Percentiles rank a stretch among this genome's conserved stretches.
These are phyloP conservation scores for Gallinago media DNA, from an alignment of 2,113 vertebrate genomes.

Conservation along the genomic window DNA sequence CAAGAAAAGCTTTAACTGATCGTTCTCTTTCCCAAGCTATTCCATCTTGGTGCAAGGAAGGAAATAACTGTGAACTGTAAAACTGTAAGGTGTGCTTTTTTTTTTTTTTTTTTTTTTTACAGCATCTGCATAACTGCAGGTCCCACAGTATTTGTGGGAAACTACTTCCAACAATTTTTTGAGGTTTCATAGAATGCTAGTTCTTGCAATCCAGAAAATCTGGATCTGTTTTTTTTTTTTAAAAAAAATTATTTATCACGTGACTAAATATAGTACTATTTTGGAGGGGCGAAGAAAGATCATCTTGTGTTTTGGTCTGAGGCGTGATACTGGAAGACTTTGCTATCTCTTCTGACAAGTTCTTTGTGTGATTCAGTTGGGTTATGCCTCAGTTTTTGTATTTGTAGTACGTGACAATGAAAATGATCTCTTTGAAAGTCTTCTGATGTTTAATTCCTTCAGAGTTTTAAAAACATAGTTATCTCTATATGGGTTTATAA, in stretches of 20 bases:
- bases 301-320: not conserved
- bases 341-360: not conserved
- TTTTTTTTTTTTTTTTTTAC: not conserved
- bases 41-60: not conserved
- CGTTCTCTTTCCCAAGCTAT: not conserved
- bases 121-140: not conserved
- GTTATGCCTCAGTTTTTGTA: not conserved
- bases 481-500: not conserved
- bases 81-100: not conserved
- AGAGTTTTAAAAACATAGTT: not conserved
- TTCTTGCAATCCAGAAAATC: not conserved
- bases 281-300: not conserved
- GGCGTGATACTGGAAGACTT: not conserved
- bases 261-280: not conserved
- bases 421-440: not conserved
- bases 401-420: not conserved
- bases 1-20: not conserved
- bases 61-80: not conserved
- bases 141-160: not conserved
- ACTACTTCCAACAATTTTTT: not conserved
- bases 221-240: not conserved
- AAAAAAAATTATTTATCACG: not conserved
- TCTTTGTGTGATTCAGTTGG: not conserved
- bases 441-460: not conserved
- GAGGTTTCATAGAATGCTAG: not conserved